Base-by-base conservation (phyloP, 2,888 invertebrate species). In the Chorisops tibialis region DNA sequence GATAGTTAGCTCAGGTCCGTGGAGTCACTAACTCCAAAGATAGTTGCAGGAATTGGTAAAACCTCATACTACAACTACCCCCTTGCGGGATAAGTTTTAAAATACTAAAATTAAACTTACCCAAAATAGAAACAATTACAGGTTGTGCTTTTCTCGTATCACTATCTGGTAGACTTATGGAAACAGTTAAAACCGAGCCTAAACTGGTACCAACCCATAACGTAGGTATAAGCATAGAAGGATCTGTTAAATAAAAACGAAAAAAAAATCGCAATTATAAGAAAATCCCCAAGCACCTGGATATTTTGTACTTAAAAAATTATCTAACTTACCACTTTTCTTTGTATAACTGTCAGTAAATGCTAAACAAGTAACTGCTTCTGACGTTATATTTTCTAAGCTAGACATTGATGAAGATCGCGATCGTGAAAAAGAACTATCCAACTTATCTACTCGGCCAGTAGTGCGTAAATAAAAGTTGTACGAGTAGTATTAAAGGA, bases 331-430 rank as follows among this genome's bases (percentile, higher is more conserved):
- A 96, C 96, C 96, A 81, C 89, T 89, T 83, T 93, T 95, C 80
- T 91, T 91, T 66, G 92, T 89, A 80, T 91, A 96, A 70, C 95
- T 93, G 81, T 97, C 97, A 70, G 93, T 93, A 81, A 97, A 97
- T 71, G 90, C 89, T 80, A 98, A 86, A 82, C 93, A 94, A 83
- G 94, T 94, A 74, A 97, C 90, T 77, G 95, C 90, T 83, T 97
- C 97, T 72, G 92, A 89, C 74, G 91, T 89, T 81, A 96, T 94
- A 83, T 96, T 96, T 82, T 97, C 96, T 76, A 97, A 84, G 80
- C 96, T 96, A 74, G 96, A 96, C 90, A 96, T 96, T 80, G 94
- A 95, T 79, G 96, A 96, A 79, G 95, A 96, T 74, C 96, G 87
- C 70, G 96, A 97, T 78, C 96, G 86, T 73, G 95, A 95, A 83